Conservation (phyloP, 2,797 vertebrate genomes). For the Gallinago solitaria region DNA sequence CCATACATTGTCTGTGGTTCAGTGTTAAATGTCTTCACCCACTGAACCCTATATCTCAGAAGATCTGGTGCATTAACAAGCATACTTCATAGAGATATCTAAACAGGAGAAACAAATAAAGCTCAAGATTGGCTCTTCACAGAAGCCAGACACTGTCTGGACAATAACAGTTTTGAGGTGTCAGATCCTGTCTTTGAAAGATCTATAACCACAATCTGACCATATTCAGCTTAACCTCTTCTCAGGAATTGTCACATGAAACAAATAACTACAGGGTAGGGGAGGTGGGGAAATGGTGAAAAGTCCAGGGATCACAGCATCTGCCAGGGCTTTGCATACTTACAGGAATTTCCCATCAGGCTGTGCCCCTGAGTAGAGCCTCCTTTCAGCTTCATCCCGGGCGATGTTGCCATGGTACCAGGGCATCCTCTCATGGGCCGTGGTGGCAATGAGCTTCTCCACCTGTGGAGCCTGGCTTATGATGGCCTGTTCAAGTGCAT, state of each 20-base stretch:
- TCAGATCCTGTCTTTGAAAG: neutral
- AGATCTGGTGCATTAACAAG: neutral
- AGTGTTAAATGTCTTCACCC: no score
- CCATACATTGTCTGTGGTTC: neutral
- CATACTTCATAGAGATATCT: neutral
- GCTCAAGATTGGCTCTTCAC: neutral
- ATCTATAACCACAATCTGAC: neutral
- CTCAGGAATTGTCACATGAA: accelerated
- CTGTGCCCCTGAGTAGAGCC: conserved; percentile 88
- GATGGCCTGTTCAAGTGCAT: conserved; percentile 94
- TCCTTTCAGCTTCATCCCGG: conserved; percentile 87
- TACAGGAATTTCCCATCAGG: conserved; percentile 97
- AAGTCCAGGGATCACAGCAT: accelerated
- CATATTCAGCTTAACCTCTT: neutral
- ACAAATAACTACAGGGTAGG: neutral
- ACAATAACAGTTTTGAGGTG: neutral
- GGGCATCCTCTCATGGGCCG: conserved; percentile 92
- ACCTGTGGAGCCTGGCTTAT: conserved; percentile 95
- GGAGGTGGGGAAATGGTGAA: neutral
- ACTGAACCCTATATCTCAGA: neutral
- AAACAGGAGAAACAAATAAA: neutral
- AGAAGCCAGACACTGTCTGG: neutral
- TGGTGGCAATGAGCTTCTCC: conserved; percentile 94
- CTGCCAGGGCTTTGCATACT: conserved; percentile 48
- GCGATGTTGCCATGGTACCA: conserved; percentile 89